phyloP scores from a whole-genome alignment of 2,113 vertebrate species.

The Triplophysa siluroides region DNA sequence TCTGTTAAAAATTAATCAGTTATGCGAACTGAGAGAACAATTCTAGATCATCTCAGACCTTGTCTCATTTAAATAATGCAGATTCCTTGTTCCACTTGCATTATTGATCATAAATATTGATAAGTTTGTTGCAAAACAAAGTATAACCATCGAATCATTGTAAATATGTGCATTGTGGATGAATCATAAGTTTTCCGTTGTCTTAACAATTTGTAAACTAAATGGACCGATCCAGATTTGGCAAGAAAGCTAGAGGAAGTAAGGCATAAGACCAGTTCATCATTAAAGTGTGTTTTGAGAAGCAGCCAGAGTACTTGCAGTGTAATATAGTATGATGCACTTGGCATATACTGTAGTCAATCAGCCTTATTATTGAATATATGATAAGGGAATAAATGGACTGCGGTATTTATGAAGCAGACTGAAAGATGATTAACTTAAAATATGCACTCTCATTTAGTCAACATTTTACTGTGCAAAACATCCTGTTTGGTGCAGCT shows the following conservation, averaged over 20 bases:
- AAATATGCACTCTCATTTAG: no score
- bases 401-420: constrained; percentile 3
- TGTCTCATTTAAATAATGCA: constrained; percentile 47
- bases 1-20: not conserved
- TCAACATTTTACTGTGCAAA: not conserved
- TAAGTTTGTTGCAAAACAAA: not conserved
- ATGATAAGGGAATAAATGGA: constrained; percentile 45
- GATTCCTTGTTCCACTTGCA: constrained; percentile 4
- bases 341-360: constrained; percentile 59
- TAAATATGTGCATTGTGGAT: not conserved
- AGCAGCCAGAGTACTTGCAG: constrained; percentile 65
- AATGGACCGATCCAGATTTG: constrained; percentile 7
- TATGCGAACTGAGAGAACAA: not conserved
- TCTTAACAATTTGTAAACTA: not conserved
- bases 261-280: constrained; percentile 55
- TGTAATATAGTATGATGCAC: constrained; percentile 61
- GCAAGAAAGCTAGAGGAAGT: constrained; percentile 38
- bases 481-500: not conserved
- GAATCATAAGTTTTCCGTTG: not conserved
- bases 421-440: constrained; percentile 41
- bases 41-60: not conserved
- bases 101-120: constrained; percentile 36
- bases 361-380: constrained; percentile 60
- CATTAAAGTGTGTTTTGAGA: constrained; percentile 59
- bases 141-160: not conserved